These are phyloP conservation scores for Hyperoplus lanceolatus DNA, from an alignment of 2,797 vertebrate species.

Conservation along the genomic window DNA sequence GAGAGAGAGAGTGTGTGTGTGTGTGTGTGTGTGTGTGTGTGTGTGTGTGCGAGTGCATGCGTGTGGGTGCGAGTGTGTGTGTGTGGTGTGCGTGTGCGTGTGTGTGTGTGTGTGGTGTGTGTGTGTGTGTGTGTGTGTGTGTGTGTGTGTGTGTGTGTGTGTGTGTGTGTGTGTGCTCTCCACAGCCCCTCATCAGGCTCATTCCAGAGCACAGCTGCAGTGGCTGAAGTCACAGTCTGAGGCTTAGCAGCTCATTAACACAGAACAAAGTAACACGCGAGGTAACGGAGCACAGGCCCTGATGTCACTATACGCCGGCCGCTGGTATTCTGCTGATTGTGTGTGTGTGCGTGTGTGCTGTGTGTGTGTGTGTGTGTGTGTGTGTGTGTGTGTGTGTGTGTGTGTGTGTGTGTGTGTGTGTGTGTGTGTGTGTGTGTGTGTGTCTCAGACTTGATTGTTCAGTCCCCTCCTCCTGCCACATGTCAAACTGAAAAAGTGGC, in stretches of 20 bases:
- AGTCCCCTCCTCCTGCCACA: too few relatives aligned
- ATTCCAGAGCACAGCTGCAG: constrained; percentile 80
- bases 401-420: too few relatives aligned
- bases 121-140: constrained; percentile 20
- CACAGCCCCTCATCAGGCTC: constrained; percentile 65
- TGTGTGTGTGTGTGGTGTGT: constrained; percentile 24
- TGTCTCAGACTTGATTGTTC: too few relatives aligned
- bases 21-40: not conserved
- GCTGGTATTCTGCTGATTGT: not conserved
- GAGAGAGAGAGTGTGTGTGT: too few relatives aligned
- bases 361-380: too few relatives aligned
- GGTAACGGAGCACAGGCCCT: constrained; percentile 30
- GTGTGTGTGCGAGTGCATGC: constrained; percentile 31
- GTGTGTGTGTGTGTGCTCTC: constrained; percentile 14
- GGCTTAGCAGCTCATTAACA: constrained; percentile 79
- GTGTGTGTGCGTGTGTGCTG: too few relatives aligned
- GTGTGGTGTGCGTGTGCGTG: constrained; percentile 28
- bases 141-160: constrained; percentile 21
- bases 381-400: too few relatives aligned
- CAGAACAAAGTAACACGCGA: constrained; percentile 70
- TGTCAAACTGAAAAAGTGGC: too few relatives aligned
- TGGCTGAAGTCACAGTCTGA: constrained; percentile 75
- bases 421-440: too few relatives aligned
- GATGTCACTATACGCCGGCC: constrained; percentile 24
- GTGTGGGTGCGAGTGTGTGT: constrained; percentile 17